Base-by-base conservation (phyloP, 37 sponge, comb jelly and placozoan genomes). In the Beroe forskalii region DNA sequence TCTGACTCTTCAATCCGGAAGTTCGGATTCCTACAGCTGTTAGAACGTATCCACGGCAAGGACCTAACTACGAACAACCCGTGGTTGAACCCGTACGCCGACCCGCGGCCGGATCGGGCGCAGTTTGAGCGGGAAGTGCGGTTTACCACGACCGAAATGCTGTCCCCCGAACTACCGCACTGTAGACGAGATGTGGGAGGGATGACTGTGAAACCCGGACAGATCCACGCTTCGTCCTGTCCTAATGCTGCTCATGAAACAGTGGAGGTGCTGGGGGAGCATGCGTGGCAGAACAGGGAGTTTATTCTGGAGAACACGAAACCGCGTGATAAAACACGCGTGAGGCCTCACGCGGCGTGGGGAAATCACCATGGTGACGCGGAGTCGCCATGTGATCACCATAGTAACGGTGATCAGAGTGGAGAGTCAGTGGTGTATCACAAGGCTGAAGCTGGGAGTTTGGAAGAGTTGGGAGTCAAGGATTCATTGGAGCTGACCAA, bases 231-330 rank as follows among this genome's bases (percentile, higher is more conserved):
- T 9, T 20, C 72, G 19, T 14, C 17, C 19, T 69, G 72, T 36
- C 35, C 33, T 17, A 69, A 69, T 36, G 36, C 72, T 2, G 32
- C 38, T 36, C 72, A 69, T 2, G 72, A 69, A 36, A 69, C 72
- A 31, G 72, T 69, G 35, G 72, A 69, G 4, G 72, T 36, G 36
- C 38, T 69, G 8, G 72, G 72, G 4, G 72, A 69, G 12, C 72
- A 69, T 17, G 72, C 32, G 72, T 69, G 72, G 72, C 38, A 36
- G 72, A 69, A 69, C 72, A 31, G 72, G 35, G 72, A 32, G 72
- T 69, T 69, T 17, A 69, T 69, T 32, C 72, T 69, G 38, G 72
- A 69, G 33, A 48, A 48, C 55, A 48, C 55, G 55, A 6, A 48
- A 12, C 55, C 55, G 12, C 55, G 55, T 48, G 55, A 48, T 48